These are phyloP conservation scores for Corythornis cristatus DNA, from an alignment of 2,113 vertebrate species.

Conservation along the genomic window DNA sequence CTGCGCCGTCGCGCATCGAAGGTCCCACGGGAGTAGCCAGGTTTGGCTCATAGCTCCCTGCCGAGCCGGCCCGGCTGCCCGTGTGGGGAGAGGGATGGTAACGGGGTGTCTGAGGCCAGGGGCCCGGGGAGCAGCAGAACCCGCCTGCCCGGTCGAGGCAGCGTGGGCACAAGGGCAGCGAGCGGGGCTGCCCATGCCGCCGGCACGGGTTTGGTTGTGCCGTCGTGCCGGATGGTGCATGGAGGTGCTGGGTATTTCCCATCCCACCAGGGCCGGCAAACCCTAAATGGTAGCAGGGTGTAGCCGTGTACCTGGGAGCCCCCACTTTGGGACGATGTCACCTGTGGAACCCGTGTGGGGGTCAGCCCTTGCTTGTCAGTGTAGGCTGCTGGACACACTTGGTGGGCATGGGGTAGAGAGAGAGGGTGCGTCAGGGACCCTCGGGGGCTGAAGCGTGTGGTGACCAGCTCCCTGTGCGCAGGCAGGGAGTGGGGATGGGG, in stretches of 20 bases:
- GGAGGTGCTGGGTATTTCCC: background rate
- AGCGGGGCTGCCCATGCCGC: background rate
- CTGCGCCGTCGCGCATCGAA: background rate
- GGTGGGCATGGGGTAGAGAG: background rate
- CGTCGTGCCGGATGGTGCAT: background rate
- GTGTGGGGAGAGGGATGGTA: background rate
- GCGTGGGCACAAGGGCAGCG: background rate
- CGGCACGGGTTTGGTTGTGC: background rate
- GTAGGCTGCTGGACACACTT: background rate
- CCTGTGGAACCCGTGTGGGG: background rate
- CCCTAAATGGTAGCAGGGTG: background rate
- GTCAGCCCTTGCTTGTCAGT: background rate
- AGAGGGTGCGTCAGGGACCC: no score
- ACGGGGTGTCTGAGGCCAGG: background rate
- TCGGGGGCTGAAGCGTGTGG: background rate
- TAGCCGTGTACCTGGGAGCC: background rate
- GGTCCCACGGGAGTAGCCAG: background rate
- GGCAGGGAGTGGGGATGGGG: no score
- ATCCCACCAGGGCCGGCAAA: background rate
- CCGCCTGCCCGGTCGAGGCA: background rate
- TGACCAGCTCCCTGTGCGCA: background rate
- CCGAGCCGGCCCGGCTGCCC: background rate
- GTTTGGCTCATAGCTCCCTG: background rate
- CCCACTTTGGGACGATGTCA: background rate
- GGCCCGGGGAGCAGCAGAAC: background rate